A percentile compares a stretch with the other conserved stretches of the same genome.
Conservation (phyloP, 1,140 invertebrate genomes). For the Oryctes rhinoceros region DNA sequence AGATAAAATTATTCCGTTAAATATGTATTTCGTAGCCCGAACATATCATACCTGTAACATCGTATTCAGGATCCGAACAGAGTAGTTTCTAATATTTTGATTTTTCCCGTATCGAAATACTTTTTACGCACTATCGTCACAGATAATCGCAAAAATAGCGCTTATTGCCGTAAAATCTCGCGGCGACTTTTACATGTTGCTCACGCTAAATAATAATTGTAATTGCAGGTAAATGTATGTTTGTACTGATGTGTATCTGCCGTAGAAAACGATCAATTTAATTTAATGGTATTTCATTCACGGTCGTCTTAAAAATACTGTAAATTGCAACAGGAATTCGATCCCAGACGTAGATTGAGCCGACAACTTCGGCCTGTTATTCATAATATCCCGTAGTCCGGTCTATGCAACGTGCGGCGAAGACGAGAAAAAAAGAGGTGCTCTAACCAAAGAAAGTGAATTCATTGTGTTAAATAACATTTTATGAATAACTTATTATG, state of each 20-base stretch:
- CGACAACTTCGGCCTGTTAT: constrained; percentile 8
- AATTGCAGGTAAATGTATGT: constrained; percentile 32
- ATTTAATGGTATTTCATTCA: constrained; percentile 38
- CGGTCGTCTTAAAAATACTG: constrained; percentile 14
- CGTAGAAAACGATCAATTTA: constrained; percentile 29
- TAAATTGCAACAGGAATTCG: constrained; percentile 39
- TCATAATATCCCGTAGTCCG: constrained; percentile 6
- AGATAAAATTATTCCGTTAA: too few relatives aligned
- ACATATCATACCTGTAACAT: too few relatives aligned
- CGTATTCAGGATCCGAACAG: background rate
- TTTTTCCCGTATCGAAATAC: background rate
- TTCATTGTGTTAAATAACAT: constrained; percentile 40
- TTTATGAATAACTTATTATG: constrained; percentile 40
- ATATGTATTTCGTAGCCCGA: too few relatives aligned
- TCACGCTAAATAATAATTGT: constrained; percentile 35
- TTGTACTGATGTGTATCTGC: constrained; percentile 32
- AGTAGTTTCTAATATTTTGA: constrained; percentile 1
- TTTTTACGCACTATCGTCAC: background rate
- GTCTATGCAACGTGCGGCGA: background rate
- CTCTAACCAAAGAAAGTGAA: constrained; percentile 39
- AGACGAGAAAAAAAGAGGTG: constrained; percentile 19
- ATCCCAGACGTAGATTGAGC: constrained; percentile 20
- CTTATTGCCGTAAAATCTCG: background rate
- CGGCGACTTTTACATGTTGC: background rate
- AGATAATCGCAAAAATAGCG: background rate